Evolutionary conservation across 2,888 invertebrate genomes (phyloP).

Genomic region (Synergus itoensis): DNA sequence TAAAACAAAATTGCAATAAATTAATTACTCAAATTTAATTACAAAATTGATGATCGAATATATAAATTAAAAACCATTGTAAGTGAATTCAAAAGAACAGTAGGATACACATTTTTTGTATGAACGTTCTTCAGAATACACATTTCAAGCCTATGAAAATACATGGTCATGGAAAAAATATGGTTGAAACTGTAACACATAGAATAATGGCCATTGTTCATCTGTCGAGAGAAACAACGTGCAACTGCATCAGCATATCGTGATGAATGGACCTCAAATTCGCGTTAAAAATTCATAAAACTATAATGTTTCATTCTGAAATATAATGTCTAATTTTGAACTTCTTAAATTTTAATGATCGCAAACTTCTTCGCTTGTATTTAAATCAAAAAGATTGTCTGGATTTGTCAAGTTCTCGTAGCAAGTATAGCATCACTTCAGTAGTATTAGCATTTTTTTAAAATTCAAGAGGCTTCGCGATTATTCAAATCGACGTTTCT

Average conservation of each 20-base stretch:
- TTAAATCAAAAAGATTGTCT: neutral
- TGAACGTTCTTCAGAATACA: neutral
- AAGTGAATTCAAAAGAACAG: neutral
- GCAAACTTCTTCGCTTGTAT: neutral
- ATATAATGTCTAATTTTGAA: neutral
- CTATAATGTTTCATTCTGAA: neutral
- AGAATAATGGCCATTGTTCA: neutral
- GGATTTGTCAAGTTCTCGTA: neutral
- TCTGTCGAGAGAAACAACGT: neutral
- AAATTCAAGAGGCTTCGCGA: constrained; percentile 69
- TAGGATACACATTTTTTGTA: neutral
- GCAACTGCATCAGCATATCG: neutral
- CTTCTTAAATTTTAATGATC: too few species aligned
- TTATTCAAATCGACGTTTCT: constrained; percentile 67
- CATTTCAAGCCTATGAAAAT: neutral
- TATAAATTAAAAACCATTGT: neutral
- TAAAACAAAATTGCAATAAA: too few species aligned
- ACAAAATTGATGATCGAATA: too few species aligned
- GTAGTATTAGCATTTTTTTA: constrained; percentile 58
- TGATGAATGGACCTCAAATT: neutral
- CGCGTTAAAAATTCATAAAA: neutral
- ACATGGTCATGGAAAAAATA: neutral
- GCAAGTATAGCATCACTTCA: constrained; percentile 28
- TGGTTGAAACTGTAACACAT: neutral
- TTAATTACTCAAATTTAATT: too few species aligned